A percentile compares a stretch with the other conserved stretches of the same genome.
phyloP scores from a whole-genome alignment of 2,888 invertebrate genomes.

The Drosophila hamatofila region DNA sequence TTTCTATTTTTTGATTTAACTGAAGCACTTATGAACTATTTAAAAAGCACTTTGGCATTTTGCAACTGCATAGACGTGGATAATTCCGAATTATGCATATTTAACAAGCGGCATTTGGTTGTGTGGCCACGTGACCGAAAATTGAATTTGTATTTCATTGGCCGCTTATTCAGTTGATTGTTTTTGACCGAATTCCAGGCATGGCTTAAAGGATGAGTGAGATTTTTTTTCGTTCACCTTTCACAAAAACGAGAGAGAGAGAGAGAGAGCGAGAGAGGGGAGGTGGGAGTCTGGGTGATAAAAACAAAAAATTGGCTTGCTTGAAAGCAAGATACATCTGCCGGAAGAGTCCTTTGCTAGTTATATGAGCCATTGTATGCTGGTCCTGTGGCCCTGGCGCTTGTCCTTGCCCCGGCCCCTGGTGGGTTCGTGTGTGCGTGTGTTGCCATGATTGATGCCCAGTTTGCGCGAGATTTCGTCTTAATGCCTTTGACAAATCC shows the following conservation, averaged over 20 bases:
- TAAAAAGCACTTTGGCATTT: background rate
- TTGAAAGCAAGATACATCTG: slow-evolving; percentile 46
- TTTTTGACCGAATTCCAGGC: slow-evolving; percentile 43
- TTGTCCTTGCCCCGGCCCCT: slow-evolving; percentile 11
- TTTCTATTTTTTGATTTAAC: background rate
- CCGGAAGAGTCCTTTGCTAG: slow-evolving; percentile 41
- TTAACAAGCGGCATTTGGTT: background rate
- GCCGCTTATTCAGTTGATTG: slow-evolving; percentile 48
- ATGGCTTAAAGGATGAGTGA: slow-evolving; percentile 39
- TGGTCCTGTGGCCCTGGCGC: slow-evolving; percentile 23
- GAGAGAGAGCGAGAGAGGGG: too few relatives aligned
- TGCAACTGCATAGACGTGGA: background rate
- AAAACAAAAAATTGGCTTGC: slow-evolving; percentile 33
- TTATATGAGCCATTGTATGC: slow-evolving; percentile 32
- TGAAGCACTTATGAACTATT: slow-evolving; percentile 9
- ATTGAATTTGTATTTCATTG: slow-evolving; percentile 32
- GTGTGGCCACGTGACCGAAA: slow-evolving; percentile 8
- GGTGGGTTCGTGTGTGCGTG: slow-evolving; percentile 33
- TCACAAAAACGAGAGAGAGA: slow-evolving; percentile 2
- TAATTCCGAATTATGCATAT: slow-evolving; percentile 6
- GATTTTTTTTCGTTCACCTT: slow-evolving; percentile 43
- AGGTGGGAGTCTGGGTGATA: background rate
- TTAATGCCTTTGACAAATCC: slow-evolving; percentile 80
- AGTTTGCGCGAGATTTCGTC: slow-evolving; percentile 79
- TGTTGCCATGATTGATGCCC: slow-evolving; percentile 74